phyloP scores from a whole-genome alignment of 2,888 invertebrate species.

The Lasioglossum pauxillum region DNA sequence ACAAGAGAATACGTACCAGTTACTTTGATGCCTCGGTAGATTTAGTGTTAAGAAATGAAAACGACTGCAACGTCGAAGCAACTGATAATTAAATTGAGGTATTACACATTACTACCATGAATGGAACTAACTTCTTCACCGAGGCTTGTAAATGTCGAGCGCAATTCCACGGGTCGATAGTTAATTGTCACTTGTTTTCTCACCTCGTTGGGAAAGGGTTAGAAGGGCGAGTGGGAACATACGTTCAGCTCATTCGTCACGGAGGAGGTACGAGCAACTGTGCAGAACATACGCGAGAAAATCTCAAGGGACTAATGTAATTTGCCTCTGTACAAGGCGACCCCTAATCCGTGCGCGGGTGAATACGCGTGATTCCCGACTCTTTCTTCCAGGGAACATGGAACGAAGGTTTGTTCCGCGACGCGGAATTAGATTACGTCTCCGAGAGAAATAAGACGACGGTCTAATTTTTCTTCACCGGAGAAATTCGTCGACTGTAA shows the following conservation, averaged over 20 bases:
- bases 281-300: slow-evolving; percentile 48
- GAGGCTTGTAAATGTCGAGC: not conserved
- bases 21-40: no score
- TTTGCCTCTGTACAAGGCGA: slow-evolving; percentile 57
- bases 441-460: slow-evolving; percentile 31
- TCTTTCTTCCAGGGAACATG: slow-evolving; percentile 23
- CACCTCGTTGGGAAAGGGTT: not conserved
- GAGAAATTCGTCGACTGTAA: not conserved
- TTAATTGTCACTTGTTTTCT: slow-evolving; percentile 24
- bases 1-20: no score
- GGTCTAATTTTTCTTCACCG: slow-evolving; percentile 34
- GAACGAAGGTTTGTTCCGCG: slow-evolving; percentile 44
- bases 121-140: not conserved
- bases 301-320: slow-evolving; percentile 59
- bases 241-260: slow-evolving; percentile 36
- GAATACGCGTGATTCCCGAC: slow-evolving; percentile 16
- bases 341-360: slow-evolving; percentile 43
- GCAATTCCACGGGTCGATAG: slow-evolving; percentile 12
- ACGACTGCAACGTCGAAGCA: no score
- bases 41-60: no score
- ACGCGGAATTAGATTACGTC: slow-evolving; percentile 47
- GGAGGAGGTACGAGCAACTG: slow-evolving; percentile 26
- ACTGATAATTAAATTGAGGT: no score
- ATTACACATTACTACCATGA: no score
- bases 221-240: slow-evolving; percentile 6